phyloP scores from a whole-genome alignment of 2,797 vertebrate genomes.

The Lepus oiostolus region DNA sequence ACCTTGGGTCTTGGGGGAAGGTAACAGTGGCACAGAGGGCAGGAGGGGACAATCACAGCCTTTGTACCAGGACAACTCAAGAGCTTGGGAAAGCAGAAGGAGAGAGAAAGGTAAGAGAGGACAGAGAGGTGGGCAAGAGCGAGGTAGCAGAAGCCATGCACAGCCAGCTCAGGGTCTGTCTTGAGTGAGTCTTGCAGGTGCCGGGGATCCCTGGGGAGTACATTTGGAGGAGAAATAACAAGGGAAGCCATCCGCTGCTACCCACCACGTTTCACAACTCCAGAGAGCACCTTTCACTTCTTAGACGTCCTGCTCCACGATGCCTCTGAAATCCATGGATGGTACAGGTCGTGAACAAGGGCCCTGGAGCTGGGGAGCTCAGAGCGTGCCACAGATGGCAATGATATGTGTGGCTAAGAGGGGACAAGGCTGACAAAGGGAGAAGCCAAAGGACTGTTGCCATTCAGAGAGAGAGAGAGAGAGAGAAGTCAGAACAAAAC shows the following conservation, averaged over 20 bases:
- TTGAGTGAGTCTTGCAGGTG: neutral
- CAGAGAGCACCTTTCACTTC: neutral
- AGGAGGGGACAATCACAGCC: neutral
- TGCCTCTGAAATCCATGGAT: neutral
- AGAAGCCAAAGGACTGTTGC: neutral
- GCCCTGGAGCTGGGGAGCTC: neutral
- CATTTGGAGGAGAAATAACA: neutral
- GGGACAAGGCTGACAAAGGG: neutral
- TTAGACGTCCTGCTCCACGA: neutral
- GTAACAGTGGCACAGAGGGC: neutral
- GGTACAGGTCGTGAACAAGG: neutral
- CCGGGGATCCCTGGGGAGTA: neutral
- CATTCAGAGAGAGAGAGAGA: neutral
- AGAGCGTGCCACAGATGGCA: neutral
- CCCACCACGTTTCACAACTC: neutral
- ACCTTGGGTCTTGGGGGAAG: neutral
- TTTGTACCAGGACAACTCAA: neutral
- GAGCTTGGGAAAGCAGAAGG: too few relatives aligned
- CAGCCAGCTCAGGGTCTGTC: neutral
- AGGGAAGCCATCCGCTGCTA: neutral
- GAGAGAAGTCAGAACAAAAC: conserved; percentile 7
- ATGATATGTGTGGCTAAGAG: neutral
- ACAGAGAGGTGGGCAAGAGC: neutral
- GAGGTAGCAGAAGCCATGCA: neutral
- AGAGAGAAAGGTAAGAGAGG: too few relatives aligned